Evolutionary conservation across 2,888 invertebrate species (phyloP), one percentile per base, ranked within the genome.

Genomic region (Eupithecia pulchellata): DNA sequence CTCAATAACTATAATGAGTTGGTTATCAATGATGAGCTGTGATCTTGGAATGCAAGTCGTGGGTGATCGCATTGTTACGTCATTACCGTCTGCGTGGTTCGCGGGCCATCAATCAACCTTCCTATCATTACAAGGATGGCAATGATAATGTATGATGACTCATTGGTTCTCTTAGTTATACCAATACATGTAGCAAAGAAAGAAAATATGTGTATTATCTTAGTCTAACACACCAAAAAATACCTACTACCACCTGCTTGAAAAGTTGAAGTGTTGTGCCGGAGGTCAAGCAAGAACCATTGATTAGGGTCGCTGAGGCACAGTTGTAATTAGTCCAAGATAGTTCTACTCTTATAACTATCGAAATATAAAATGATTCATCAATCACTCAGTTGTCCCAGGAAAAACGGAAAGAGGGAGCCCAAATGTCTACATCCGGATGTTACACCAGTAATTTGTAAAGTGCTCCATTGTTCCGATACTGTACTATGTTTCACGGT

Each of bases 401-500:
- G 34, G 27, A 71, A 68, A 72, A 71, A 69, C 65, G 64, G 61
- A 69, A 65, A 67, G 72, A 71, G 65, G 75, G 74, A 68, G 32
- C 39, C 52, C 5, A 65, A 71, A 72, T 57, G 29, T 9, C 70
- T 63, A 74, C 79, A 79, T 82, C 84, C 82, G 82, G 68, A 73
- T 77, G 75, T 75, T 58, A 74, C 72, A 74, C 71, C 81, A 79
- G 80, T 82, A 81, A 83, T 83, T 82, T 79, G 79, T 80, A 79
- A 79, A 81, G 69, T 79, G 74, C 77, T 75, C 73, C 79, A 85
- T 86, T 82, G 83, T 86, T 78, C 75, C 68, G 80, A 86, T 85
- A n/a, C 82, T 86, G 86, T 85, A 66, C 86, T 84, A 80, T 75
- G 86, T 91, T 91, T 89, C 84, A 88, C 88, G 90, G 87, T 88